phyloP scores from a whole-genome alignment of 2,797 vertebrate species.

The Ispidina lecontei region DNA sequence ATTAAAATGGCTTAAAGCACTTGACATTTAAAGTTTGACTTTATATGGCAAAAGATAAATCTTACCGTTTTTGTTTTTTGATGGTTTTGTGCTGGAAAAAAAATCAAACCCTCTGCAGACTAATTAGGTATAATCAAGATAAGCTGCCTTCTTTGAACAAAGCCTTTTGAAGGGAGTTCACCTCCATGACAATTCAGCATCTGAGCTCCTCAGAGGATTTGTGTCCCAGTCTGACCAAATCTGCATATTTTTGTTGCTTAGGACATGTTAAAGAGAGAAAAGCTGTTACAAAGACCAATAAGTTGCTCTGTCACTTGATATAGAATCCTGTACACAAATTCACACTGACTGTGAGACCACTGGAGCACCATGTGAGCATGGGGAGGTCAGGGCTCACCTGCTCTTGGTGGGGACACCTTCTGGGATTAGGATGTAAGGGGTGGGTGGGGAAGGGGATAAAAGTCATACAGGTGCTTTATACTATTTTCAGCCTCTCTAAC shows the following conservation, averaged over 20 bases:
- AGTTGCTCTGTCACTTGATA: neutral
- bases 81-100: neutral
- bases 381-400: neutral
- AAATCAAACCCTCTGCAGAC: neutral
- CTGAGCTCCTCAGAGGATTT: neutral
- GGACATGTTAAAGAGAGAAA: neutral
- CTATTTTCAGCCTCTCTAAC: neutral
- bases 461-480: neutral
- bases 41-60: slow-evolving; percentile 25
- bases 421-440: neutral
- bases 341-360: fast-evolving
- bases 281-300: neutral
- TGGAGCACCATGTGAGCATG: fast-evolving
- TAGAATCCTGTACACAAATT: neutral
- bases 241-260: neutral
- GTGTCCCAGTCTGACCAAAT: neutral
- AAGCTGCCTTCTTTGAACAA: neutral
- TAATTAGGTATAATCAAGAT: neutral
- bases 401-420: fast-evolving
- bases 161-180: neutral
- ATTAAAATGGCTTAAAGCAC: slow-evolving; percentile 54
- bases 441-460: neutral
- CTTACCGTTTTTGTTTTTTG: slow-evolving; percentile 11
- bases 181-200: neutral
- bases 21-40: slow-evolving; percentile 59